Evolutionary conservation across 2,113 vertebrate genomes (phyloP), one percentile per base, ranked within the genome.

Genomic region (Barbus barbus): DNA sequence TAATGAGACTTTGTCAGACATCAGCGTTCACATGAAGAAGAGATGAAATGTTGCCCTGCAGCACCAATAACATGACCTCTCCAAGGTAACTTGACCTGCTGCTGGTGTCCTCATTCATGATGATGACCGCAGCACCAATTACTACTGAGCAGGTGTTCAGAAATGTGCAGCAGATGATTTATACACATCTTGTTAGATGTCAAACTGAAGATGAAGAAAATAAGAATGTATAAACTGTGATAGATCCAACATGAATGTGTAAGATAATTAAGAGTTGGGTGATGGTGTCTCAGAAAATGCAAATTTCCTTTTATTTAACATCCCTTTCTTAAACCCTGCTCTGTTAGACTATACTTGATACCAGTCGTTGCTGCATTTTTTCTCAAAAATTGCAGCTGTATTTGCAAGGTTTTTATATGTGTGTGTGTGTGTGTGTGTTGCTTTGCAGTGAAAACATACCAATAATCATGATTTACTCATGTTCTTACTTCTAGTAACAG

Each of bases 1-100:
- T 46, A 73, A 73, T 73, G 71, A 26, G 72, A 74, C 16, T 3
- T 8, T 74, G 41, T 48, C n/a, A 73, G 13, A 73, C 36, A 72
- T 72, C 13, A 74, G 22, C 4, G n/a, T 28, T 74, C 36, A 38
- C 22, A 71, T 67, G 36, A 71, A 38, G 38, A 24, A 74, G 14
- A 48, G 24, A 74, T 74, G 6, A 74, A 74, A 48, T 74, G 72
- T 24, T 28, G 5, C 13, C 72, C 41, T 74, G 24, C 41, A 28
- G 26, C 16, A 2, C 63, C 20, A 67, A 18, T 74, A 74, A 74
- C 14, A 48, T 74, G 41, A 74, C 24, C 3, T 48, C n/a, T 74
- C 7, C 26, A 6, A 41, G 28, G 22, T 69, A 9, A 33, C 9
- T n/a, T 69, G n/a, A 24, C n/a, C n/a, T 46, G 38, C 12, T 67